Conservation (phyloP, 2,888 invertebrate species). For the Ophraella communa region DNA sequence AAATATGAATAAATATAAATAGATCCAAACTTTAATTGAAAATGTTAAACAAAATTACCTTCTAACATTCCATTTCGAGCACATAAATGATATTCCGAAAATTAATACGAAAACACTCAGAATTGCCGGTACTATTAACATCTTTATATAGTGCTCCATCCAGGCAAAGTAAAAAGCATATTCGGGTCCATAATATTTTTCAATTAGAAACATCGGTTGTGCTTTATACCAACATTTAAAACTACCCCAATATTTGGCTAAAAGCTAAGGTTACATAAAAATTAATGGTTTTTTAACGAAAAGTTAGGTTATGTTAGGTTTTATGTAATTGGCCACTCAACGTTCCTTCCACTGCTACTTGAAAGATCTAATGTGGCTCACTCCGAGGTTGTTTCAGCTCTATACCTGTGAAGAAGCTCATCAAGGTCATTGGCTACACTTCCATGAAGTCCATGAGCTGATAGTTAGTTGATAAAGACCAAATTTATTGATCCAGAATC, state of each 20-base stretch:
- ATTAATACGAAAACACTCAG: constrained; percentile 59
- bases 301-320: too few species aligned
- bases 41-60: too few species aligned
- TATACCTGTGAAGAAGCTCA: too few species aligned
- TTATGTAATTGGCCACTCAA: too few species aligned
- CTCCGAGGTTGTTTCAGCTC: too few species aligned
- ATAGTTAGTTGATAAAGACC: too few species aligned
- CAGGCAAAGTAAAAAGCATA: constrained; percentile 66
- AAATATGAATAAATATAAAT: constrained; percentile 26
- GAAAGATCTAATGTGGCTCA: too few species aligned
- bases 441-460: too few species aligned
- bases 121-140: constrained; percentile 60
- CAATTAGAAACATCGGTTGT: constrained; percentile 67
- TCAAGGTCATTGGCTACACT: too few species aligned
- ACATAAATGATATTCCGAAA: constrained; percentile 50
- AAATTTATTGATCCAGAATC: too few species aligned
- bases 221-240: constrained; percentile 64
- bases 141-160: constrained; percentile 63
- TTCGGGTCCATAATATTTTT: constrained; percentile 66
- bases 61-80: constrained; percentile 9
- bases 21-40: too few species aligned
- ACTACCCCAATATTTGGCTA: constrained; percentile 67
- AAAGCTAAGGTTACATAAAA: constrained; percentile 57
- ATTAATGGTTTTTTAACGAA: constrained; percentile 46
- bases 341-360: too few species aligned